Evolutionary conservation across 1,140 invertebrate species (phyloP), one percentile per base, ranked within the genome.

Genomic region (Bombus impatiens): DNA sequence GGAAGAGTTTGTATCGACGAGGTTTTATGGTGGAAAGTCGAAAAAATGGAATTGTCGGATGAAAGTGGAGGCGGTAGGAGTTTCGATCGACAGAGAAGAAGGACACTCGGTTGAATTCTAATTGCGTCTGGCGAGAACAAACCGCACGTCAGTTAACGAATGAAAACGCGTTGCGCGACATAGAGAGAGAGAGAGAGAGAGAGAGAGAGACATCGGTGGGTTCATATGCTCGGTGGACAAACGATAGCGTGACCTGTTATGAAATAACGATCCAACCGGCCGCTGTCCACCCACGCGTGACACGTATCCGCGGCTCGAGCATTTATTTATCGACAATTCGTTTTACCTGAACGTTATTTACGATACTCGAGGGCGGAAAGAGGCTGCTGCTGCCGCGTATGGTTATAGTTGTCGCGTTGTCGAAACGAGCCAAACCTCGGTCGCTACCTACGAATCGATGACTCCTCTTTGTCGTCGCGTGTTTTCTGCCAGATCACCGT

Each of bases 191-290:
- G 13, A 42, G 2, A 9, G 18, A 42, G 12, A 37, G 37, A 42
- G 37, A 28, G 13, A 28, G 5, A n/a, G 37, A 74, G 40, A n/a
- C 1, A 13, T 2, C 44, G n/a, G 8, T 32, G 72, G n/a, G 28
- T 77, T 32, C 74, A 44, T 59, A 78, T 25, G 44, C 22, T 70
- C 76, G 53, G 13, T 44, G 59, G 71, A 68, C 68, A 78, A 78
- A 76, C 40, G 67, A 88, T 75, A 79, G 77, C 76, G 71, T 82
- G 82, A 78, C 88, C 78, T 77, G 82, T 71, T 83, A 77, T 42
- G 59, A 81, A 89, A 87, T 88, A 88, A 88, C 76, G 87, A 87
- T 84, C 82, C 82, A 37, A 18, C 65, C 82, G n/a, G 44, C 81
- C 62, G 71, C 65, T 84, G 82, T 84, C 82, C 75, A 67, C 74